Evolutionary conservation across 2,113 vertebrate genomes (phyloP).

Genomic region (Paratilapia polleni): DNA sequence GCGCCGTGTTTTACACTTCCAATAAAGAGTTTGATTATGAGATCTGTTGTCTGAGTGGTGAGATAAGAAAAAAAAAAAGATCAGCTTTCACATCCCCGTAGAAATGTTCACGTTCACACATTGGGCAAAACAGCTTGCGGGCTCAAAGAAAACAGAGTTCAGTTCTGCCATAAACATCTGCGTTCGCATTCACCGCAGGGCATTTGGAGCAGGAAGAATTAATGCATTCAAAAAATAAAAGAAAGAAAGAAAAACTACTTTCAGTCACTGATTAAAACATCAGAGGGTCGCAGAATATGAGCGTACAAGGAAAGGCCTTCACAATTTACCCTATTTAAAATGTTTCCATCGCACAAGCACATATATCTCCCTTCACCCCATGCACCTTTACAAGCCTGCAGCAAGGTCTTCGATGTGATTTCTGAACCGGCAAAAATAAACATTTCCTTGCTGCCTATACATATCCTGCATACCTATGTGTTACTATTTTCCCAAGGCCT

Average conservation of each 20-base stretch:
- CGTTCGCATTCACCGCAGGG: not conserved
- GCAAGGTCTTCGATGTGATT: slow-evolving; percentile 23
- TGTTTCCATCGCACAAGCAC: not conserved
- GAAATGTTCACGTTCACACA: not conserved
- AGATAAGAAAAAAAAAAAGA: not conserved
- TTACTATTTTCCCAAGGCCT: slow-evolving; percentile 41
- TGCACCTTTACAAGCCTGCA: not conserved
- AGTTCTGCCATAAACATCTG: not conserved
- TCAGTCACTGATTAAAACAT: not conserved
- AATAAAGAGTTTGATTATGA: slow-evolving; percentile 33
- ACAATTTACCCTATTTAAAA: not conserved
- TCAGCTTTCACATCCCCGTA: not conserved
- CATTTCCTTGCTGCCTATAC: slow-evolving; percentile 43
- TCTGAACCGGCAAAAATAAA: slow-evolving; percentile 23
- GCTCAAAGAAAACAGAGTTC: not conserved
- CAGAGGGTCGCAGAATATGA: not conserved
- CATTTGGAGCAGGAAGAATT: not conserved
- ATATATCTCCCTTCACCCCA: not conserved
- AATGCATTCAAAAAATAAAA: not conserved
- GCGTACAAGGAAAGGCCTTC: not conserved
- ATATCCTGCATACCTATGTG: slow-evolving; percentile 37
- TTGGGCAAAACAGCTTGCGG: not conserved
- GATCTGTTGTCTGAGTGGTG: not conserved
- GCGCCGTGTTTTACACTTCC: slow-evolving; percentile 39
- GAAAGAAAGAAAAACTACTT: no score